Evolutionary conservation across 2,797 vertebrate genomes (phyloP), one percentile per base, ranked within the genome.

Genomic region (Crenichthys baileyi): DNA sequence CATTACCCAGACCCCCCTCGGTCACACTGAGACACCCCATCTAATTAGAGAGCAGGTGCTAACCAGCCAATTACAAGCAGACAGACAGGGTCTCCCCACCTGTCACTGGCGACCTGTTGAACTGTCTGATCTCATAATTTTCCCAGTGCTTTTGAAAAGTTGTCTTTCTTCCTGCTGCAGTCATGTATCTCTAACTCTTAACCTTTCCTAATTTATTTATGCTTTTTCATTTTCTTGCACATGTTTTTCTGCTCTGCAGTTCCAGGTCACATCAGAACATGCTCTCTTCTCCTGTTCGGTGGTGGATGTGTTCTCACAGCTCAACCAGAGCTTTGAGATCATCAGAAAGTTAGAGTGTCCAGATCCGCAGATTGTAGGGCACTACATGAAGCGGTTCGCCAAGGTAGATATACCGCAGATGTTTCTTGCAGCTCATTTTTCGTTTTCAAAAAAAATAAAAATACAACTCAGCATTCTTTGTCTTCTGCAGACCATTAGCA

Each of bases 311-410:
- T 99, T 99, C 91, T 99, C 98, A 44, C 98, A 99, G 90, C 97
- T 99, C 87, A 99, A 99, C 93, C 98, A 99, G 96, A 99, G 98
- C 93, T 99, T 99, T 2, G 98, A 99, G 93, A 99, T 99, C 91
- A 98, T 99, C 93, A 97, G 98, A 91, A 99, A 99, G 87, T 92
- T 99, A 0, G 98, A 99, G 92, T 99, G 98, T 79, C 98, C 98
- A 0, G 98, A 99, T 83, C 98, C 98, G 0, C 97, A 97, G 92
- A 99, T 99, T 0, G 98, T 99, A 8, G 98, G 98, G 29, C 97
- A 99, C 90, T 99, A 99, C 92, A 99, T 99, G 98, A 95, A 97
- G 77, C 94, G 98, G 67, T 99, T 99, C 79, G 98, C 98, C 73
- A 99, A 99, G 97, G 98, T 99, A 86, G 72, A 36, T 41, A 44